Conservation (phyloP, 2,113 vertebrate species). For the Rhombomys opimus region DNA sequence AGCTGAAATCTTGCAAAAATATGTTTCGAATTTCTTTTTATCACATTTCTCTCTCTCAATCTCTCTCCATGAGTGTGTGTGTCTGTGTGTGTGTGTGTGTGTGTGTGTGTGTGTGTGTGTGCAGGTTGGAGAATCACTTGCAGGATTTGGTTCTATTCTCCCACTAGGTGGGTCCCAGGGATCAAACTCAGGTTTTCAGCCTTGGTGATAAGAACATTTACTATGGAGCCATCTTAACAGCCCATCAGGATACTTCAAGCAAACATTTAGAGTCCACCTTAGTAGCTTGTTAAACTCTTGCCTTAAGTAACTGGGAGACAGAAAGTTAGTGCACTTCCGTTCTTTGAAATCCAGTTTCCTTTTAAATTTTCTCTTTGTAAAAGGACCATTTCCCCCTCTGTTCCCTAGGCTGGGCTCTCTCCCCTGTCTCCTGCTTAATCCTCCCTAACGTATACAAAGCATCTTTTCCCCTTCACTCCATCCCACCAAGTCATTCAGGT, state of each 20-base stretch:
- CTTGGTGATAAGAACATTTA: background rate
- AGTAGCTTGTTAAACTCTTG: background rate
- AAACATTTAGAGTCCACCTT: background rate
- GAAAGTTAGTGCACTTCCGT: background rate
- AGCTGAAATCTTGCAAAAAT: background rate
- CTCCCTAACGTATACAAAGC: background rate
- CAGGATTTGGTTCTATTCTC: background rate
- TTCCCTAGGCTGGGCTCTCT: background rate
- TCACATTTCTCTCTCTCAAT: background rate
- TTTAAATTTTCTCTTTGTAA: slow-evolving; percentile 47
- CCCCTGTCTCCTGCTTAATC: background rate
- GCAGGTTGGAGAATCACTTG: background rate
- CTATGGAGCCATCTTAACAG: background rate
- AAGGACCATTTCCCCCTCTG: slow-evolving; percentile 30
- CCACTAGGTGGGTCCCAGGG: background rate
- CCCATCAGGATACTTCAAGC: background rate
- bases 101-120: background rate
- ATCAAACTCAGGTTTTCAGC: background rate
- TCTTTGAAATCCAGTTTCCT: slow-evolving; percentile 29
- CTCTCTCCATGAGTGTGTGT: background rate
- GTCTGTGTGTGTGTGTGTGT: background rate
- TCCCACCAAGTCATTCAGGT: background rate
- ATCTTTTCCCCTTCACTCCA: background rate
- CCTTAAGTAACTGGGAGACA: background rate
- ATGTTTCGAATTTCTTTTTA: background rate